Base-by-base conservation (phyloP, 2,888 invertebrate genomes). In the Acronicta aceris region DNA sequence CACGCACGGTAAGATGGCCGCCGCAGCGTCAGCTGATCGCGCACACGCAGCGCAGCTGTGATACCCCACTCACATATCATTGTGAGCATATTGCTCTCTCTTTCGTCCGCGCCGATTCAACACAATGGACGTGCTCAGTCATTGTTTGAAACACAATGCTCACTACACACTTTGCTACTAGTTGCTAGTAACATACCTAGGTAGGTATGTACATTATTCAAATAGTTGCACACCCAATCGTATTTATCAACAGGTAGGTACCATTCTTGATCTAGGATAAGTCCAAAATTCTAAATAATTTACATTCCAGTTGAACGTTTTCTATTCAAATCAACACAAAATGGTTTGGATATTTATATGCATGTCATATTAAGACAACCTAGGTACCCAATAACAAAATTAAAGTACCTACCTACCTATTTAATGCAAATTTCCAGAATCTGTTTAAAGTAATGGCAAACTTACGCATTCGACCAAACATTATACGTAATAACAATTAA, bases 1-100 rank as follows among this genome's bases (percentile, higher is more conserved):
- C 89, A 89, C 90, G 88, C 89, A 90, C 84, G 81, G 88, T 90
- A 94, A 94, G 91, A 94, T 94, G 94, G 94, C 94, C 84, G 92
- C 84, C 88, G 84, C 83, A 75, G 79, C 90, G 91, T 93, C 94
- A 94, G 94, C 94, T 94, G 94, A 94, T 94, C 83, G 92, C 89
- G 89, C 92, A 87, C 89, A 90, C 91, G 88, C 90, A 89, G 82
- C 87, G 89, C 92, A 91, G 90, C 89, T 91, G 90, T 87, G 81
- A 77, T 70, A 80, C 65, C 69, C 71, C 70, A 76, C 67, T 70
- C 79, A 75, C 78, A 13, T 79, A 61, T 66, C 77, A 74, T 69
- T 68, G 70, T 74, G 65, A 71, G 70, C 74, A 83, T 91, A 86
- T 87, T 78, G 87, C 88, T 87, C 85, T 92, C 93, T 91, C 90